A percentile compares a stretch with the other conserved stretches of the same genome.
phyloP scores from a whole-genome alignment of 2,797 vertebrate genomes.

The Sebastes kiyomatsui region DNA sequence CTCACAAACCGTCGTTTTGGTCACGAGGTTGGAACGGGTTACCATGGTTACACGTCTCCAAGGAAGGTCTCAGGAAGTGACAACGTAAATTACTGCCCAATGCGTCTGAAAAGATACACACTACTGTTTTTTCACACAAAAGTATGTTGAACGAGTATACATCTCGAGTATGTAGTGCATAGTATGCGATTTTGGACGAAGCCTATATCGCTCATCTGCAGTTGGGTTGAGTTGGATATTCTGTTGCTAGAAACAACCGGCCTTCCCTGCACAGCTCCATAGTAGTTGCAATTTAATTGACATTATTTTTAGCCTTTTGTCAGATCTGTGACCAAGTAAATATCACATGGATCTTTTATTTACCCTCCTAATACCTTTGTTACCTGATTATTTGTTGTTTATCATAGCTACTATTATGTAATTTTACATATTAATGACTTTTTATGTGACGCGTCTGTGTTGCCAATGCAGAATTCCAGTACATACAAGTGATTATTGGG shows the following conservation, averaged over 20 bases:
- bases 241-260: background rate
- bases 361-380: background rate
- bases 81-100: too few relatives aligned
- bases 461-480: background rate
- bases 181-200: too few relatives aligned
- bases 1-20: too few relatives aligned
- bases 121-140: too few relatives aligned
- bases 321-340: background rate
- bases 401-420: background rate
- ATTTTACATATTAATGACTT: background rate
- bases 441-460: background rate
- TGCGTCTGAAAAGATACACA: too few relatives aligned
- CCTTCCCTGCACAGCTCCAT: background rate
- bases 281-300: background rate
- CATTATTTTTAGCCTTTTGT: background rate
- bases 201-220: background rate
- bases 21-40: too few relatives aligned
- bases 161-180: too few relatives aligned
- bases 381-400: background rate
- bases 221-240: background rate
- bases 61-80: too few relatives aligned
- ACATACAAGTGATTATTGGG: background rate
- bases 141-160: too few relatives aligned
- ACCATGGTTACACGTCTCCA: too few relatives aligned
- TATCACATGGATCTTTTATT: background rate